Evolutionary conservation across 2,888 invertebrate species (phyloP), one percentile per base, ranked within the genome.

Genomic region (Lasius platythorax): DNA sequence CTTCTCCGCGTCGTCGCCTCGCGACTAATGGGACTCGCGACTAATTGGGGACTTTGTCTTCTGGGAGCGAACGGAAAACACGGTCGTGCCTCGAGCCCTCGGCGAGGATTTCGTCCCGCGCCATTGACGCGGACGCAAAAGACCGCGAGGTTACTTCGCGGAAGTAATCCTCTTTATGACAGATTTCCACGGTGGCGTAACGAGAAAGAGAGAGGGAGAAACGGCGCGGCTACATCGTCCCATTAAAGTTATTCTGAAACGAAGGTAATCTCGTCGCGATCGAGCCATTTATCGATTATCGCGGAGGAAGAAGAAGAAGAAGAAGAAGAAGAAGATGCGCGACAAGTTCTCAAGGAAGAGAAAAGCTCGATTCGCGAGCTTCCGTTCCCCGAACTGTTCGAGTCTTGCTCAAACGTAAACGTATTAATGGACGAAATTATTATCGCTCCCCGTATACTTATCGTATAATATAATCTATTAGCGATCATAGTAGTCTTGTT

Each of bases 21-120:
- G 67, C 67, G 56, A 40, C 67, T 73, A 85, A 83, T 84, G 83
- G 63, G 66, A 37, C 84, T 84, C 81, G 40, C 58, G 73, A 43
- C 84, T 84, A 84, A 84, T 84, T 84, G 84, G 46, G 64, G 72
- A 81, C 64, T 84, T 84, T 81, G 84, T 72, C 73, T 78, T 76
- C 79, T 79, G 63, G 72, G 61, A 78, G 61, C 78, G 63, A 53
- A 74, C 28, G 83, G 78, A 58, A 83, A 83, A 83, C 30, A 12
- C 28, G 11, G 70, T 28, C 46, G 79, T 81, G 79, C 72, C 46
- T 67, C 82, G 58, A 58, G 66, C 23, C 37, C 28, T 58, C 46
- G 66, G 15, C 53, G 28, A 46, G 37, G 28, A 67, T 82, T 82
- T 82, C 46, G 66, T 75, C 64, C 66, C 82, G 76, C 67, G 76